phyloP scores from a whole-genome alignment of 2,888 invertebrate species.

The Eumerus sabulonum region DNA sequence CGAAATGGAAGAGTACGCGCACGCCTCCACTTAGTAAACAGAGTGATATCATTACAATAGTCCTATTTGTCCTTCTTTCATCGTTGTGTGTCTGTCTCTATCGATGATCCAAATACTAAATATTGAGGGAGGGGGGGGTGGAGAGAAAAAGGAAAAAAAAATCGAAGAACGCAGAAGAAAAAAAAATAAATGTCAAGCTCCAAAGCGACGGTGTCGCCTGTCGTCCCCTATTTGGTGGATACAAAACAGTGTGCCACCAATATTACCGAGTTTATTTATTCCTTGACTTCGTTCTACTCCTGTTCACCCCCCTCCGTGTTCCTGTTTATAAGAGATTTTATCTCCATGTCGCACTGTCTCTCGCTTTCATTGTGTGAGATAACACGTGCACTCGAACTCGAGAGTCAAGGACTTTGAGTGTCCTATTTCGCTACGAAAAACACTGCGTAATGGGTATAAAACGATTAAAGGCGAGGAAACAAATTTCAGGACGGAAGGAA shows the following conservation, averaged over 20 bases:
- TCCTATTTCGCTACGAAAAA: constrained; percentile 38
- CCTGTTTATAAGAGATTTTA: constrained; percentile 37
- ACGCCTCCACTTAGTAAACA: constrained; percentile 11
- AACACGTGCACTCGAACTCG: constrained; percentile 31
- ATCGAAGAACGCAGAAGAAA: constrained; percentile 44
- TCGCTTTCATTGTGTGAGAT: constrained; percentile 40
- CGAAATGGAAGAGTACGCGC: too few relatives aligned
- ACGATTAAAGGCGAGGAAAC: constrained; percentile 63
- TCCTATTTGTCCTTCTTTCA: constrained; percentile 46
- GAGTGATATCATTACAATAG: constrained; percentile 54
- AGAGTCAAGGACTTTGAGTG: constrained; percentile 44
- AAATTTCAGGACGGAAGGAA: constrained; percentile 59
- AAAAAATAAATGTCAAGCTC: constrained; percentile 56
- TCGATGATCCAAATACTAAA: constrained; percentile 66
- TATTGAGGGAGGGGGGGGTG: too few relatives aligned
- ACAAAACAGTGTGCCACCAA: constrained; percentile 59
- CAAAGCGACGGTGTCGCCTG: constrained; percentile 1
- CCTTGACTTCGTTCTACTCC: constrained; percentile 50
- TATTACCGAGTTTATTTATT: constrained; percentile 63
- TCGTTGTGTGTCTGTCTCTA: constrained; percentile 31
- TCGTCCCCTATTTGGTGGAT: constrained; percentile 33
- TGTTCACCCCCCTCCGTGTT: neutral
- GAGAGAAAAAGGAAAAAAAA: too few relatives aligned
- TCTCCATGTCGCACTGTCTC: constrained; percentile 43
- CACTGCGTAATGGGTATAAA: constrained; percentile 59